Evolutionary conservation across 2,797 vertebrate genomes (phyloP).

Genomic region (Oreortyx pictus): DNA sequence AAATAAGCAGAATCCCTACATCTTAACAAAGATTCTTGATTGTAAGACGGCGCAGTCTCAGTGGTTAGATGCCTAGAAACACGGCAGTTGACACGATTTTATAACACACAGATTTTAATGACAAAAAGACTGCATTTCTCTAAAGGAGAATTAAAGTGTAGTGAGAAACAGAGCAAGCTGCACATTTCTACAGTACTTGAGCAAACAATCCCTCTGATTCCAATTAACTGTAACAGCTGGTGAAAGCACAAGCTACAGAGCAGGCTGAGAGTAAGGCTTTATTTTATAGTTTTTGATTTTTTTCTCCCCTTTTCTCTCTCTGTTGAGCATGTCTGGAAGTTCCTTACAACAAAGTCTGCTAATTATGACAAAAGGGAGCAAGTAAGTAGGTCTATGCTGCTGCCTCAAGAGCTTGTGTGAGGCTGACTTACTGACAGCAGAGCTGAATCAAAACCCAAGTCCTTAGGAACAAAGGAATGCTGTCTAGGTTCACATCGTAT

Average conservation of each 20-base stretch:
- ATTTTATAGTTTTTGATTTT: not conserved
- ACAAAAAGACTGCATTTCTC: not conserved
- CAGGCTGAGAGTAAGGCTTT: not conserved
- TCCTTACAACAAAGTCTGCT: slow-evolving; percentile 20
- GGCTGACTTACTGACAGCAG: not conserved
- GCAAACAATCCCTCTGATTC: slow-evolving; percentile 12
- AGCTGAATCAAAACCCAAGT: not conserved
- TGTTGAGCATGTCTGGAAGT: slow-evolving; percentile 3
- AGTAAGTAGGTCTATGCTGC: not conserved
- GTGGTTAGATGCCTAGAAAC: not conserved
- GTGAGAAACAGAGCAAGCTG: not conserved
- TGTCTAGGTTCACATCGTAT: fast-evolving
- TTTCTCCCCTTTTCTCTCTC: not conserved
- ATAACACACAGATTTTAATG: not conserved
- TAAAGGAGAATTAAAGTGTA: not conserved
- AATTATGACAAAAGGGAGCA: slow-evolving; percentile 56
- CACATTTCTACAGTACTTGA: not conserved
- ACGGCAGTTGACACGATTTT: not conserved
- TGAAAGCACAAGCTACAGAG: not conserved
- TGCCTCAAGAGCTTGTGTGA: not conserved
- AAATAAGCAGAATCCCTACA: not conserved
- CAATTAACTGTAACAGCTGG: slow-evolving; percentile 56
- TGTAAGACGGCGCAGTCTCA: not conserved
- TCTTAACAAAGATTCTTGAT: not conserved
- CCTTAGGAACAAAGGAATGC: not conserved